Conservation (phyloP, 2,888 invertebrate genomes). For the Yponomeuta malinellus region DNA sequence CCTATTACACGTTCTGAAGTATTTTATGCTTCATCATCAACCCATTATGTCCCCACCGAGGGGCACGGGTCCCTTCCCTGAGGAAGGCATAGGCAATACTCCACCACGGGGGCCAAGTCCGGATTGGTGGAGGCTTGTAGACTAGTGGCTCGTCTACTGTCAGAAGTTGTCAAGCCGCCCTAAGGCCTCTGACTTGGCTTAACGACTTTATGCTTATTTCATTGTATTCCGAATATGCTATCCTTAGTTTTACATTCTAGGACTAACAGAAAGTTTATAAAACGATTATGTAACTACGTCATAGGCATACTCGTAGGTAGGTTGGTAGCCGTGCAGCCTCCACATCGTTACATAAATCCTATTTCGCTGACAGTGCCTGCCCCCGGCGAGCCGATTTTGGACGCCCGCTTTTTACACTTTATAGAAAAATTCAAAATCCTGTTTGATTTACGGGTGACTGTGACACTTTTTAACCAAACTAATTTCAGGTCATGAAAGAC, state of each 20-base stretch:
- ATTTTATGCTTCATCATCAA: no score
- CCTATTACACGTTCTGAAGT: no score
- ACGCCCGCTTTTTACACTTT: conserved; percentile 36
- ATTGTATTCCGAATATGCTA: neutral
- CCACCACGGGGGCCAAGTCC: no score
- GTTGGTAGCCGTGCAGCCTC: neutral
- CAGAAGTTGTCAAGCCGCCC: no score
- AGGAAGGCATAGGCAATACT: no score
- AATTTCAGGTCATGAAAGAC: neutral
- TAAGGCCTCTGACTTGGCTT: no score
- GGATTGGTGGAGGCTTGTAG: no score
- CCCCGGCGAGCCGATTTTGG: conserved; percentile 30
- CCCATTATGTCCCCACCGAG: no score
- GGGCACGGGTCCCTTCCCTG: no score
- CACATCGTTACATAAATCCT: conserved; percentile 33
- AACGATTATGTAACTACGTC: neutral
- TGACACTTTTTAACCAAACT: neutral
- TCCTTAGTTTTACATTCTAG: neutral
- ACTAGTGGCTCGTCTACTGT: no score
- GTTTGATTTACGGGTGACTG: conserved; percentile 32
- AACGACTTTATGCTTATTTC: neutral
- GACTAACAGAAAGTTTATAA: neutral
- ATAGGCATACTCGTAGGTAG: neutral
- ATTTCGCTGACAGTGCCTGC: conserved; percentile 40
- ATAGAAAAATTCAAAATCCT: conserved; percentile 39